Base-by-base conservation (phyloP, 2,888 invertebrate genomes). In the Priocnemis perturbator region DNA sequence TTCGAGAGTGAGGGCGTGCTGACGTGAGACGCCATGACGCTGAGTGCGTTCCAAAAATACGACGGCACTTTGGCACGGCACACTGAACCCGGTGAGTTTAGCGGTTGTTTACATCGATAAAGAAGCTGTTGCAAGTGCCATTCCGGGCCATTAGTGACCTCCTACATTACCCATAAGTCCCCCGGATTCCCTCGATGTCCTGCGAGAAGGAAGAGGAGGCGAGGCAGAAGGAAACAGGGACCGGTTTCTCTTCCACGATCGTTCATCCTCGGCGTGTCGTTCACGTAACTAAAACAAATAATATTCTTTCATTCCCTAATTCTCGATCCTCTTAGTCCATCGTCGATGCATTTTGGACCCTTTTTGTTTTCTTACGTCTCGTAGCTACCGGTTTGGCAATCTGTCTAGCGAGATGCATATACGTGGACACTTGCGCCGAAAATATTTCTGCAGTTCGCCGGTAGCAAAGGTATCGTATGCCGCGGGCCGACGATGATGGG, bases 51-150 rank as follows among this genome's bases (percentile, higher is more conserved):
- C 86, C 85, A 85, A 86, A 86, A 86, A 87, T 87, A 86, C 75
- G 74, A 77, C 79, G 81, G 81, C 84, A 86, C 86, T 86, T 86
- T 86, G 85, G 85, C 76, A 79, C 79, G 70, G 70, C 64, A 47
- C 74, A 71, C 73, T 59, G 78, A 76, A 65, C 69, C 64, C 71
- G 66, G 70, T 73, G 79, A 81, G 76, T 85, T 81, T 83, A 84
- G 78, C 82, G 79, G 82, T 86, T 86, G 86, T 85, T 85, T 86
- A 86, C 84, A 85, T 84, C 85, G 85, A 87, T 87, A 83, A 85
- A 86, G 77, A 79, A 77, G 77, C 81, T 82, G 77, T 80, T 80
- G 73, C 80, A 64, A 77, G 78, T 79, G 74, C 79, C 81, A 82
- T 82, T 83, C 71, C 69, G 74, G 69, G 67, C 81, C 83, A 85